Percentiles rank a stretch among this genome's conserved stretches.
phyloP scores from a whole-genome alignment of 2,888 invertebrate species.

The Drosophila mimetica region DNA sequence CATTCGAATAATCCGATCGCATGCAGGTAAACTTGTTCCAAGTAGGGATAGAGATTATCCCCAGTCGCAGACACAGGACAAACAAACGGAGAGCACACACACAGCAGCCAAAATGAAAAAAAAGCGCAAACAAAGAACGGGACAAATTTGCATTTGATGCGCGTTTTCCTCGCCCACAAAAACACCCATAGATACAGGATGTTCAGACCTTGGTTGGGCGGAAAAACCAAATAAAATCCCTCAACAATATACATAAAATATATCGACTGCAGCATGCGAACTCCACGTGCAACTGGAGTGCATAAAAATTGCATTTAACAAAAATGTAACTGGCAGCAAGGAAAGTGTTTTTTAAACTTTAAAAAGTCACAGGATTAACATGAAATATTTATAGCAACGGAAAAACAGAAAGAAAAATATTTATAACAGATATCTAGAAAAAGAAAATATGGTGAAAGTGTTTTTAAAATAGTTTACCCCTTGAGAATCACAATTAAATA shows the following conservation, averaged over 20 bases:
- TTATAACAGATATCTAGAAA: no score
- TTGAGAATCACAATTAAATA: neutral
- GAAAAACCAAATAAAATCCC: conserved; percentile 45
- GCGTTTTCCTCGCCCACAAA: conserved; percentile 45
- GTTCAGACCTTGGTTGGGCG: conserved; percentile 21
- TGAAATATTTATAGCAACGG: neutral
- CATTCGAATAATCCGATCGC: neutral
- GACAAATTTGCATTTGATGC: conserved; percentile 62
- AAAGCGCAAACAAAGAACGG: conserved; percentile 19
- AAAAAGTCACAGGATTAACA: neutral
- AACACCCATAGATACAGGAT: conserved; percentile 4
- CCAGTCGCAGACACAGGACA: conserved; percentile 29
- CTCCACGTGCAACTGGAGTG: conserved; percentile 24
- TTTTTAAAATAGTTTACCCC: neutral
- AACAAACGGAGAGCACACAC: conserved; percentile 14
- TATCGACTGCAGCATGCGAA: conserved; percentile 21
- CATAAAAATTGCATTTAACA: conserved; percentile 46
- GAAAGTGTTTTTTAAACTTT: conserved; percentile 16
- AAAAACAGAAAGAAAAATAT: neutral
- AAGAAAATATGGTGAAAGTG: neutral
- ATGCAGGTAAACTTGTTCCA: conserved; percentile 11
- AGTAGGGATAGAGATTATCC: conserved; percentile 30
- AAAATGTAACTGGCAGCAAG: neutral
- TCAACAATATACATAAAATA: conserved; percentile 48
- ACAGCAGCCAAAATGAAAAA: conserved; percentile 13